Conservation (phyloP, 1,140 invertebrate species). For the Brachionus asplanchnoidis region DNA sequence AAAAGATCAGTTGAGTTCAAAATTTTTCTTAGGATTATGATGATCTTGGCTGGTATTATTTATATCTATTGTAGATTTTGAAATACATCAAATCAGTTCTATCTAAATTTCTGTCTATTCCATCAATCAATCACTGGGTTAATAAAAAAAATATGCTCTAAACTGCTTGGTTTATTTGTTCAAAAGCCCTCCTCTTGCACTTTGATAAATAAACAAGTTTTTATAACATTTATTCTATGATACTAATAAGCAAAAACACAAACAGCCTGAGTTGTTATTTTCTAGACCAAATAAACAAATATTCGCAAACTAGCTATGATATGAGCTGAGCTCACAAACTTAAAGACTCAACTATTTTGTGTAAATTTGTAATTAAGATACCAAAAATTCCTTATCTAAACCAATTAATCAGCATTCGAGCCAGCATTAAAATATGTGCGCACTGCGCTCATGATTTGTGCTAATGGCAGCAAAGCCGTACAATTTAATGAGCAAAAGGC, state of each 20-base stretch:
- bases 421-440: not conserved
- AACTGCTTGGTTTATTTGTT: not conserved
- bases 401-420: not conserved
- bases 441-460: not conserved
- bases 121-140: constrained; percentile 3
- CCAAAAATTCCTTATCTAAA: not conserved
- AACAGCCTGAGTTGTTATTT: not conserved
- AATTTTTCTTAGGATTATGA: not conserved
- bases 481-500: not conserved
- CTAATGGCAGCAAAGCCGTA: not conserved
- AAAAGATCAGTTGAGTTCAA: constrained; percentile 17
- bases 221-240: not conserved
- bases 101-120: constrained; percentile 13
- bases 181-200: not conserved
- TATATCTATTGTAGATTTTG: not conserved
- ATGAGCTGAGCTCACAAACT: not conserved
- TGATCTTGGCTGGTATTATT: not conserved
- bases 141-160: not conserved
- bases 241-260: not conserved
- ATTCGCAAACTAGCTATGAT: not conserved
- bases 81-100: not conserved
- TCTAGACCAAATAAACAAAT: constrained; percentile 15
- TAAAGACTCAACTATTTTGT: not conserved
- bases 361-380: not conserved
- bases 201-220: constrained; percentile 17